Evolutionary conservation across 2,797 vertebrate species (phyloP).

Genomic region (Mallotus villosus): DNA sequence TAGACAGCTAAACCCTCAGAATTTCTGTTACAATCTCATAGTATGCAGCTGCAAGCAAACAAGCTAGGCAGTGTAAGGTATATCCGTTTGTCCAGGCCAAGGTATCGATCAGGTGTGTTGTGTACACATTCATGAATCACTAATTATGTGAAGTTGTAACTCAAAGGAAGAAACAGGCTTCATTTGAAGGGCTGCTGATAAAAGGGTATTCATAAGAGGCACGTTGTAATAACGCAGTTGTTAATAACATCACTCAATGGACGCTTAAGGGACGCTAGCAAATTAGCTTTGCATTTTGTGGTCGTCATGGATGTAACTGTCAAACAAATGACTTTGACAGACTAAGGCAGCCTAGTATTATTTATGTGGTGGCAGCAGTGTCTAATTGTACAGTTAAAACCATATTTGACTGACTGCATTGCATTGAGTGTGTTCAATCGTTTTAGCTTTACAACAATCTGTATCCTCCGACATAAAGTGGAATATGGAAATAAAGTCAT

Average conservation of each 20-base stretch:
- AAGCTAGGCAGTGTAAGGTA: neutral
- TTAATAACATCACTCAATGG: neutral
- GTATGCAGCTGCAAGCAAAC: neutral
- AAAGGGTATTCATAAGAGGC: neutral
- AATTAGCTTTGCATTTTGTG: neutral
- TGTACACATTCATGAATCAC: slow-evolving; percentile 3
- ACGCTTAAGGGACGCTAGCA: neutral
- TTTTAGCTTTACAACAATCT: slow-evolving; percentile 18
- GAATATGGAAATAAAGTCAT: too few relatives aligned
- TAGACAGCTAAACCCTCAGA: neutral
- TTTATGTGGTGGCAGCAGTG: too few relatives aligned
- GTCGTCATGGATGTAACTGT: neutral
- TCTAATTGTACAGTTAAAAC: too few relatives aligned
- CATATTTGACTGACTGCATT: neutral
- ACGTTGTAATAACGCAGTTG: neutral
- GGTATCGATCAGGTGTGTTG: slow-evolving; percentile 1
- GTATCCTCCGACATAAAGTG: slow-evolving; percentile 2
- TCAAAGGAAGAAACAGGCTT: neutral
- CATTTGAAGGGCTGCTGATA: neutral
- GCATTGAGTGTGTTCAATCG: neutral
- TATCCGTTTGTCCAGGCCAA: neutral
- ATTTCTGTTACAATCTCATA: neutral
- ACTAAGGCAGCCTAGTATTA: too few relatives aligned
- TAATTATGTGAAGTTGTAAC: neutral
- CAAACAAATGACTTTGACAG: neutral